Evolutionary conservation across 2,797 vertebrate genomes (phyloP), one percentile per base, ranked within the genome.

Genomic region (Coregonus ussuriensis): DNA sequence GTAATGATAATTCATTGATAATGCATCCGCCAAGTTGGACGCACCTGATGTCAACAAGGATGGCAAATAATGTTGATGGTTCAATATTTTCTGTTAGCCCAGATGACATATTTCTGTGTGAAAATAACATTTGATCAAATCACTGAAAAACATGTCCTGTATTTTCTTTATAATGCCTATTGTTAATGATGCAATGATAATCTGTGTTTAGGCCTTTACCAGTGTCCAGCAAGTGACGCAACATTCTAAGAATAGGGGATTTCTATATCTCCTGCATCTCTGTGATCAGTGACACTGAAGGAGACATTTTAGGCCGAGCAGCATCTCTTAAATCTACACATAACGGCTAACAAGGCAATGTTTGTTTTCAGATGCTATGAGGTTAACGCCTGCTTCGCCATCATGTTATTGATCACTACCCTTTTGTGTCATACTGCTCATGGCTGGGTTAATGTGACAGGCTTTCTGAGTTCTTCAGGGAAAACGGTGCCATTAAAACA

Each of bases 401-500:
- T 51, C 41, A 25, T 21, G 25, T 25, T 25, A 25, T 72, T 77
- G 70, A 65, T 77, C 33, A 54, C 13, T 6, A 71, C 41, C 70
- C 59, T 47, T 76, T 41, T 63, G 68, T 71, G 68, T 41, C 35
- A 21, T 15, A 33, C 68, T 16, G 25, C 54, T 29, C 16, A 72
- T 52, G 68, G 15, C 59, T 13, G 21, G 14, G 18, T 25, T 52
- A 18, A 71, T 47, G 35, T 37, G 29, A 14, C 21, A 13, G 4
- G 16, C 63, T 35, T 66, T 77, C 72, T 66, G 25, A 66, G 21
- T 31, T 77, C 56, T 18, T 21, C 15, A 25, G 37, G 68, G 70
- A 9, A 72, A 72, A 72, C 51, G 5, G 51, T 71, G 47, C 21
- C 70, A 71, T 71, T 35, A 56, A 54, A 56, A 3, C 69, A 71